phyloP scores from a whole-genome alignment of 2,797 vertebrate species.

The Molossus molossus region DNA sequence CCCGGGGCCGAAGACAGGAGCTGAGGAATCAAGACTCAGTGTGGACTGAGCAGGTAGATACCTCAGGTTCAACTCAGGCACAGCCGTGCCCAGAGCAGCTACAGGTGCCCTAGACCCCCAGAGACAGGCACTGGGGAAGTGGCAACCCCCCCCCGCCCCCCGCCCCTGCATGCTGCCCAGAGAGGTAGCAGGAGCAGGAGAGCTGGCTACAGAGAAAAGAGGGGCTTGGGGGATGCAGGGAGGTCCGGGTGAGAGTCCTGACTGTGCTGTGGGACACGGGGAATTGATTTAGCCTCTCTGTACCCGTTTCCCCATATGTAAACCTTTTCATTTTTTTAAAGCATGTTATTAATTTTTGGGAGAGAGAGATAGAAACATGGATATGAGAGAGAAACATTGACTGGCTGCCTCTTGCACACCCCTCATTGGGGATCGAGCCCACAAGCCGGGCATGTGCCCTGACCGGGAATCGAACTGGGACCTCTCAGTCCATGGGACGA shows the following conservation, averaged over 20 bases:
- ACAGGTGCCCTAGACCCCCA: neutral
- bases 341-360: too few species aligned
- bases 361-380: too few species aligned
- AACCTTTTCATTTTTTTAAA: too few species aligned
- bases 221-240: fast-evolving
- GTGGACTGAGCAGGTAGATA: neutral
- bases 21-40: neutral
- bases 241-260: fast-evolving
- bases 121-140: neutral
- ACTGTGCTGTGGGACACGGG: neutral
- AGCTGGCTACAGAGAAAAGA: neutral
- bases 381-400: too few species aligned
- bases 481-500: too few species aligned
- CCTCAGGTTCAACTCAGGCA: neutral
- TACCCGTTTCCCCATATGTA: neutral
- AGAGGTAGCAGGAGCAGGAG: neutral
- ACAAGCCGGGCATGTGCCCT: too few species aligned
- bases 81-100: neutral
- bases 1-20: neutral
- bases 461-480: too few species aligned
- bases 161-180: too few species aligned
- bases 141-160: too few species aligned
- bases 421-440: too few species aligned
- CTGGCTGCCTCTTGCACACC: too few species aligned
- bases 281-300: neutral